Conservation (phyloP, 37 sponge, comb jelly and placozoan genomes). For the Cliona cf. orientalis region DNA sequence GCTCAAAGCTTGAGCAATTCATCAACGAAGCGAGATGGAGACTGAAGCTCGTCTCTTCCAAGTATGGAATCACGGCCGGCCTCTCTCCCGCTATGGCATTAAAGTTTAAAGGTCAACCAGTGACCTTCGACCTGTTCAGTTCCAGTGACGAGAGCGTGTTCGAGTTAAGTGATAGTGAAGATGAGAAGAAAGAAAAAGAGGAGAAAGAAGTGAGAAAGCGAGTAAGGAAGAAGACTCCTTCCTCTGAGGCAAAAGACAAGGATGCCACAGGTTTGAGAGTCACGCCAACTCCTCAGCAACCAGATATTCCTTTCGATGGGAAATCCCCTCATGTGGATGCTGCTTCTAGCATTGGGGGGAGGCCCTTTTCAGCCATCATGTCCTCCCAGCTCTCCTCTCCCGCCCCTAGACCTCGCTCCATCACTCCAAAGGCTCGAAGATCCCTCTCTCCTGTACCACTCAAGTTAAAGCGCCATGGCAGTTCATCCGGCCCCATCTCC, state of each 20-base stretch:
- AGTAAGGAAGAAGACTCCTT: not conserved
- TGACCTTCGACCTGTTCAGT: not conserved
- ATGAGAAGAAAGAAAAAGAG: not conserved
- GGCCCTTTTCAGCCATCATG: too few species aligned
- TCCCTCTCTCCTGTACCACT: too few species aligned
- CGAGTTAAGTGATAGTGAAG: conserved; percentile 26
- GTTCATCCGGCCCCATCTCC: too few species aligned
- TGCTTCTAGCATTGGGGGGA: conserved; percentile 1
- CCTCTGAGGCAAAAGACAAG: not conserved
- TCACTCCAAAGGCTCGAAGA: too few species aligned
- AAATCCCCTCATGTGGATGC: not conserved
- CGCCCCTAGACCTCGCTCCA: too few species aligned
- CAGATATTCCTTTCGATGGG: not conserved
- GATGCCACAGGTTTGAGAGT: not conserved
- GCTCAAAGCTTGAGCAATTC: conserved; percentile 73
- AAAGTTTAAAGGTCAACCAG: not conserved
- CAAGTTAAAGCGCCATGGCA: too few species aligned
- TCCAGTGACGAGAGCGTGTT: conserved; percentile 35
- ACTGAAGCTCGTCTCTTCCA: conserved; percentile 77
- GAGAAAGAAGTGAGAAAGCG: conserved; percentile 21
- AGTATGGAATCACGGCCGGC: conserved; percentile 19
- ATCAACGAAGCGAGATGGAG: conserved; percentile 94
- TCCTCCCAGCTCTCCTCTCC: too few species aligned
- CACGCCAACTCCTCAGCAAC: too few species aligned
- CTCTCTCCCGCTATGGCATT: not conserved